These are phyloP conservation scores for Leptinotarsa juncta DNA, from an alignment of 2,888 invertebrate genomes.

Conservation along the genomic window DNA sequence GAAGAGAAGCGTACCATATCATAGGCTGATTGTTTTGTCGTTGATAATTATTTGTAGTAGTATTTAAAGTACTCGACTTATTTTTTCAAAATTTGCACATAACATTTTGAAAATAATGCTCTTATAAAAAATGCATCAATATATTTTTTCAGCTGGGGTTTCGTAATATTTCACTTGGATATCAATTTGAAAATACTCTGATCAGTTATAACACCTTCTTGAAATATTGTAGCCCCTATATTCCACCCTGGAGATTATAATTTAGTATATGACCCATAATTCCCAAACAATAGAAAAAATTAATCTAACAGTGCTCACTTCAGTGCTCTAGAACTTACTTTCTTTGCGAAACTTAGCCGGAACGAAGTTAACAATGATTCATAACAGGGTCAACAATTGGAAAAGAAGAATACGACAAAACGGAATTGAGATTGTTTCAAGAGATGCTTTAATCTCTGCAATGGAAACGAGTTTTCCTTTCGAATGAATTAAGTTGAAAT, in stretches of 20 bases:
- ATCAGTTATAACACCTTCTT: too few species aligned
- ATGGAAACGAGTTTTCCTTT: slow-evolving; percentile 18
- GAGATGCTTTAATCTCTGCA: slow-evolving; percentile 26
- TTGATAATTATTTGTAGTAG: too few species aligned
- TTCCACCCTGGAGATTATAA: neutral
- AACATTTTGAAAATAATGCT: too few species aligned
- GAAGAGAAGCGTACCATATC: too few species aligned
- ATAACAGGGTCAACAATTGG: slow-evolving; percentile 16
- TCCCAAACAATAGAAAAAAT: neutral
- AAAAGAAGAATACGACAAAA: slow-evolving; percentile 17
- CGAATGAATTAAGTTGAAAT: slow-evolving; percentile 28
- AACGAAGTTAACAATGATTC: slow-evolving; percentile 9
- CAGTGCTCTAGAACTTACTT: neutral
- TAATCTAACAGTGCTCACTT: neutral
- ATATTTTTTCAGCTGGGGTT: too few species aligned
- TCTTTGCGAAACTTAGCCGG: neutral
- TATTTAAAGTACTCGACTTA: too few species aligned
- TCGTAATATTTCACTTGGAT: too few species aligned
- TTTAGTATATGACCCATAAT: neutral
- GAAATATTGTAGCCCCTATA: too few species aligned
- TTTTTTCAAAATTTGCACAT: too few species aligned
- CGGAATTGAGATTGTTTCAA: slow-evolving; percentile 25
- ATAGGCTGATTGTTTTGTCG: too few species aligned
- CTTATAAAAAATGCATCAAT: too few species aligned
- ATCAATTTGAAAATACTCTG: too few species aligned